Conservation (phyloP, 2,888 invertebrate species). For the Macaria notata region DNA sequence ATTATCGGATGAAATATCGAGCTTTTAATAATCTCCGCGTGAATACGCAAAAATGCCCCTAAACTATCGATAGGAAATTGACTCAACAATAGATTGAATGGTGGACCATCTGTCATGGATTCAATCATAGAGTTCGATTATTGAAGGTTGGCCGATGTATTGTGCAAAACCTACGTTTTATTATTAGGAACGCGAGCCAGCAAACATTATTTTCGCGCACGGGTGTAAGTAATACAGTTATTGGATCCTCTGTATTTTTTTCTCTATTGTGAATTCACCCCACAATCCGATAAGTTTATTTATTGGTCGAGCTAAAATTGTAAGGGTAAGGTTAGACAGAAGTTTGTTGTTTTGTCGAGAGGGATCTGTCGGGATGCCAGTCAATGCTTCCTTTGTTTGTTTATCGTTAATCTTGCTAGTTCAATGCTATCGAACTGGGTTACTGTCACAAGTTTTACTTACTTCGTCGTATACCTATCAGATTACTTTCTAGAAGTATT, state of each 20-base stretch:
- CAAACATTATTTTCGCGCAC: slow-evolving; percentile 59
- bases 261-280: slow-evolving; percentile 42
- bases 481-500: too few species aligned
- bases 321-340: slow-evolving; percentile 67
- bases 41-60: slow-evolving; percentile 73
- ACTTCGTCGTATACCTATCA: too few species aligned
- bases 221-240: slow-evolving; percentile 64
- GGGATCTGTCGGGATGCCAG: slow-evolving; percentile 59
- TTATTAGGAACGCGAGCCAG: slow-evolving; percentile 56
- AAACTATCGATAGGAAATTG: slow-evolving; percentile 62
- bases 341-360: slow-evolving; percentile 63
- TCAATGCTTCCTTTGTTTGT: slow-evolving; percentile 63
- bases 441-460: slow-evolving; percentile 11
- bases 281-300: slow-evolving; percentile 73
- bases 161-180: slow-evolving; percentile 58
- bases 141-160: slow-evolving; percentile 61
- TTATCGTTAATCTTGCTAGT: slow-evolving; percentile 48
- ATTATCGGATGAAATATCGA: slow-evolving; percentile 53
- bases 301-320: slow-evolving; percentile 71
- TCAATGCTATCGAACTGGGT: slow-evolving; percentile 42
- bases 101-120: slow-evolving; percentile 76
- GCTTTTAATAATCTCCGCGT: slow-evolving; percentile 43
- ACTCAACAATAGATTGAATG: slow-evolving; percentile 63
- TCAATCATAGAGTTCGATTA: slow-evolving; percentile 64
- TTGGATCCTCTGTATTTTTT: slow-evolving; percentile 50